A percentile compares a stretch with the other conserved stretches of the same genome.
Conservation (phyloP, 1,140 invertebrate species). For the Drosophila eugracilis region DNA sequence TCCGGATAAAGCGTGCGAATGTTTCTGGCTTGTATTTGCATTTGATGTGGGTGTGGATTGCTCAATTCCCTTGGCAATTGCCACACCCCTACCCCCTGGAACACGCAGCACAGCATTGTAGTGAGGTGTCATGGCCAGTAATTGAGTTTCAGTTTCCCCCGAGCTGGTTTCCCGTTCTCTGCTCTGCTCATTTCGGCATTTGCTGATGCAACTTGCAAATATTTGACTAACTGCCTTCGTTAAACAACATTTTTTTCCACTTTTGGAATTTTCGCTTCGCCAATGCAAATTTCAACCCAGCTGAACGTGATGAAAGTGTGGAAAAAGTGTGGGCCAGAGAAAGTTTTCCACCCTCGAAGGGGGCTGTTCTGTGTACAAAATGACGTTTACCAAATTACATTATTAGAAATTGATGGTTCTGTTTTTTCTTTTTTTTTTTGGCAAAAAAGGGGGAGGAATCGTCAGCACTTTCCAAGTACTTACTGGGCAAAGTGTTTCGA, state of each 20-base stretch:
- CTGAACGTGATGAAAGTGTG: conserved; percentile 64
- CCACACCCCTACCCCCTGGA: conserved; percentile 1
- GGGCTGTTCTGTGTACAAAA: conserved; percentile 45
- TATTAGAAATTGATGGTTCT: conserved; percentile 82
- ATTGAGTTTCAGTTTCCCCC: conserved; percentile 67
- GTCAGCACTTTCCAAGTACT: conserved; percentile 36
- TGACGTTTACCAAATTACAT: conserved; percentile 82
- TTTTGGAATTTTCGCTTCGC: conserved; percentile 5
- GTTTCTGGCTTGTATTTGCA: conserved; percentile 70
- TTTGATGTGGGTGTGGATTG: conserved; percentile 54
- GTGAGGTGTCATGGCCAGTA: conserved; percentile 80
- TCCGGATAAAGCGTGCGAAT: conserved; percentile 53
- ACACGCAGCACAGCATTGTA: conserved; percentile 63
- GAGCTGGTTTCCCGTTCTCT: neutral
- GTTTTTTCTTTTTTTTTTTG: conserved; percentile 2
- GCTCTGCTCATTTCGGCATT: conserved; percentile 63
- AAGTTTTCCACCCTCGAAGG: conserved; percentile 34
- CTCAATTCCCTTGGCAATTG: conserved; percentile 23
- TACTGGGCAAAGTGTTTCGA: conserved; percentile 22
- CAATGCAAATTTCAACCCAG: conserved; percentile 62
- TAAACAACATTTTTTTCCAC: conserved; percentile 36
- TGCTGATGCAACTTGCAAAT: conserved; percentile 77
- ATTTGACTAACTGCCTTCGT: conserved; percentile 79
- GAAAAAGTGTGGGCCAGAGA: conserved; percentile 8
- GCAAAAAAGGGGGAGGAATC: conserved; percentile 2